Evolutionary conservation across 92 coral and sea anemone genomes (phyloP).

Genomic region (Metridium senile): DNA sequence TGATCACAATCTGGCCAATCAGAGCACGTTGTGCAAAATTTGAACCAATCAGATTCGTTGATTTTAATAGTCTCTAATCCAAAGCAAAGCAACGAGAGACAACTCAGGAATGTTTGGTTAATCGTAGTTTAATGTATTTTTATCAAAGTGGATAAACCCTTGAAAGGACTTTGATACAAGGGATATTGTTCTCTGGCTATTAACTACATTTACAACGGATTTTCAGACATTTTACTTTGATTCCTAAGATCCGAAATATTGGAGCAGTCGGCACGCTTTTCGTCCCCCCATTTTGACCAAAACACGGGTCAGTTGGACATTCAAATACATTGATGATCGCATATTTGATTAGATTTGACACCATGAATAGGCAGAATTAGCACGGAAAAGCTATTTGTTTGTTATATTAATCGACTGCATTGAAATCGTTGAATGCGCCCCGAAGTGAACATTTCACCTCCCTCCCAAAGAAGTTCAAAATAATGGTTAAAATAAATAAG

Average conservation of each 20-base stretch:
- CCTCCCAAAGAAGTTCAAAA: no score
- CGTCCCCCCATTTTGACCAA: background rate
- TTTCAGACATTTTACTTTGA: background rate
- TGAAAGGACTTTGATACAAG: background rate
- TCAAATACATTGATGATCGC: background rate
- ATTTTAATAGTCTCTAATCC: conserved; percentile 12
- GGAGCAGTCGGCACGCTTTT: no score
- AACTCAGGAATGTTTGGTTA: conserved; percentile 40
- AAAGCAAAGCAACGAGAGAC: conserved; percentile 14
- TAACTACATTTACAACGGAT: background rate
- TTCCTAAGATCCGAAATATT: background rate
- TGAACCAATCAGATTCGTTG: conserved; percentile 60
- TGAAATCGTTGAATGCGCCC: no score
- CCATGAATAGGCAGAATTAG: background rate
- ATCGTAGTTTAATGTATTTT: background rate
- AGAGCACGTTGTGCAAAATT: conserved; percentile 16
- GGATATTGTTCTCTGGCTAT: background rate
- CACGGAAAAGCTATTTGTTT: background rate
- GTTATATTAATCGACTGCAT: no score
- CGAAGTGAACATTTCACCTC: no score
- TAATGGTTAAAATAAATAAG: no score
- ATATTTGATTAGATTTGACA: background rate
- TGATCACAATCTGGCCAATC: conserved; percentile 66
- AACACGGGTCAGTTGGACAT: background rate
- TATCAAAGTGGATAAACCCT: background rate